Percentiles rank a stretch among this genome's conserved stretches.
Conservation (phyloP, 2,888 invertebrate genomes). For the Watsonalla binaria region DNA sequence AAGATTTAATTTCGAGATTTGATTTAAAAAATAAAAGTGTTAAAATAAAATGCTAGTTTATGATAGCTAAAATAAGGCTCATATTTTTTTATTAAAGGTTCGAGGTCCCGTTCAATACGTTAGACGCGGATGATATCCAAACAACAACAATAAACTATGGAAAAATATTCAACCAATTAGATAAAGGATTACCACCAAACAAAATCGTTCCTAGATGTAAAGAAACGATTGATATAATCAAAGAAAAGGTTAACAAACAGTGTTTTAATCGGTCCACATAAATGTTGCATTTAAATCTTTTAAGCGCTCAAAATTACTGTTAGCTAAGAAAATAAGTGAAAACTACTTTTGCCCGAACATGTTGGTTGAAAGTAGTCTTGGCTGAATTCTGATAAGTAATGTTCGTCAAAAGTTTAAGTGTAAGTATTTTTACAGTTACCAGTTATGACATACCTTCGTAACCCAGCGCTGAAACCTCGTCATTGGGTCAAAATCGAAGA, state of each 20-base stretch:
- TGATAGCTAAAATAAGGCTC: not conserved
- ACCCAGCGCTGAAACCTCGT: constrained; percentile 86
- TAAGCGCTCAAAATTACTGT: no score
- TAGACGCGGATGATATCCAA: constrained; percentile 87
- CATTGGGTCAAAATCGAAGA: constrained; percentile 92
- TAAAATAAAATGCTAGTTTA: no score
- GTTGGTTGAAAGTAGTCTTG: no score
- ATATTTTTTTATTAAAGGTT: constrained; percentile 33
- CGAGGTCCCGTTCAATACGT: constrained; percentile 77
- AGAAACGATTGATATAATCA: constrained; percentile 87
- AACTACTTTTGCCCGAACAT: no score
- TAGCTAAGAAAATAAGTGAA: no score
- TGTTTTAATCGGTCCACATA: no score
- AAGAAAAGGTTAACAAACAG: constrained; percentile 80
- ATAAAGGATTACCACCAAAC: constrained; percentile 90
- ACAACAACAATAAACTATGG: constrained; percentile 82
- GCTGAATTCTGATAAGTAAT: not conserved
- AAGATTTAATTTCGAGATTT: no score
- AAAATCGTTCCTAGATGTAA: constrained; percentile 87
- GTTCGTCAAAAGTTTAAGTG: not conserved
- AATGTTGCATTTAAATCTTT: no score
- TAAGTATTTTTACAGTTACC: constrained; percentile 76
- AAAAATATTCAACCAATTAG: constrained; percentile 85
- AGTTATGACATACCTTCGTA: constrained; percentile 88
- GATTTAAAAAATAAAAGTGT: no score